These are phyloP conservation scores for Polypterus bichir DNA, from an alignment of 2,113 vertebrate genomes.

Conservation along the genomic window DNA sequence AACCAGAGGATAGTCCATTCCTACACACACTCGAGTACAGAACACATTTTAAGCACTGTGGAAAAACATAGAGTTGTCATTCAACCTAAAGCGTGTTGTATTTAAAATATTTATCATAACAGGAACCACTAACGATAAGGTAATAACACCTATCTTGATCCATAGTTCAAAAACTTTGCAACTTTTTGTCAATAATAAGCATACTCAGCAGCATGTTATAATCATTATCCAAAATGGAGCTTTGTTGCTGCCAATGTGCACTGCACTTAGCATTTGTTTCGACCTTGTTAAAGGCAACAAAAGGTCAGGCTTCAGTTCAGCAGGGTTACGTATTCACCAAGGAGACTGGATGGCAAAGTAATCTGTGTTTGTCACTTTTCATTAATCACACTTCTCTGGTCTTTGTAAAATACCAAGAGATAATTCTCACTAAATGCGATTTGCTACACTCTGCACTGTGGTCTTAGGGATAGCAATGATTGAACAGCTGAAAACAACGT, in stretches of 20 bases:
- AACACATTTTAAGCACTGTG: too few relatives aligned
- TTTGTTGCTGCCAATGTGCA: constrained; percentile 38
- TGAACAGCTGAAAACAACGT: constrained; percentile 61
- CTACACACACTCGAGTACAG: too few relatives aligned
- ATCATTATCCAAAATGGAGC: constrained; percentile 27
- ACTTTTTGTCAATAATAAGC: too few relatives aligned
- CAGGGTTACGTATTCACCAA: constrained; percentile 32
- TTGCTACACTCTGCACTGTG: constrained; percentile 47
- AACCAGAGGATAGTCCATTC: too few relatives aligned
- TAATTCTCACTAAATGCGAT: constrained; percentile 64
- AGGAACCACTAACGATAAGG: too few relatives aligned
- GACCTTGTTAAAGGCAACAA: constrained; percentile 56
- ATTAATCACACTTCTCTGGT: constrained; percentile 66
- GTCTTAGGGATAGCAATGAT: constrained; percentile 53
- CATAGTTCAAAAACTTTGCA: too few relatives aligned
- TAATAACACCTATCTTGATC: too few relatives aligned
- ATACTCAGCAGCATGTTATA: not conserved
- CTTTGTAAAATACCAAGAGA: constrained; percentile 47
- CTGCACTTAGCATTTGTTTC: constrained; percentile 36
- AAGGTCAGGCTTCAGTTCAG: constrained; percentile 49
- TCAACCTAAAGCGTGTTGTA: too few relatives aligned
- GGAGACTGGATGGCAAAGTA: constrained; percentile 44
- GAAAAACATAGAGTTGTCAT: too few relatives aligned
- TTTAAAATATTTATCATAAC: too few relatives aligned
- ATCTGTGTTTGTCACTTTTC: constrained; percentile 59